Evolutionary conservation across 2,888 invertebrate genomes (phyloP).

Genomic region (Gnatocerus cornutus): DNA sequence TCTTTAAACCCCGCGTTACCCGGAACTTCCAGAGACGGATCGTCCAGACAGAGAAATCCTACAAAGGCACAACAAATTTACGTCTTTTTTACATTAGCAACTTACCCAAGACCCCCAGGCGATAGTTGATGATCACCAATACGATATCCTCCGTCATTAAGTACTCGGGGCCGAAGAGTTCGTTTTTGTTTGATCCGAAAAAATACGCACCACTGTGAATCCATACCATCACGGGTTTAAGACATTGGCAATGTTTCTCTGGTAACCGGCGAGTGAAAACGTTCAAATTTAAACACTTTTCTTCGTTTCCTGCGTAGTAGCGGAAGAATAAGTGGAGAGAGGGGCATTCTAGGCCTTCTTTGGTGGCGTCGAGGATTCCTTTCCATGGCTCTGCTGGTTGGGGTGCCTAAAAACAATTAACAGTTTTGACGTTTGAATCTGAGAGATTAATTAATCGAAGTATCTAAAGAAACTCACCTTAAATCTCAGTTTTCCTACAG

Average conservation of each 20-base stretch:
- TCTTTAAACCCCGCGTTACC: conserved; percentile 75
- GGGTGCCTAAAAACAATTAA: conserved; percentile 61
- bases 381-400: conserved; percentile 66
- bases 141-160: conserved; percentile 67
- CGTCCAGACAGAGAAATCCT: conserved; percentile 70
- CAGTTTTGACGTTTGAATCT: too few relatives aligned
- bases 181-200: conserved; percentile 63
- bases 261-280: too few relatives aligned
- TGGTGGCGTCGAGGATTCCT: conserved; percentile 65
- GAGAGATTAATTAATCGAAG: too few relatives aligned
- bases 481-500: conserved; percentile 66
- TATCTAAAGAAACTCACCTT: too few relatives aligned
- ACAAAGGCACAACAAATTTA: not conserved
- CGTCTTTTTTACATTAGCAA: not conserved
- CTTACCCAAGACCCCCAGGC: conserved; percentile 67
- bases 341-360: conserved; percentile 63
- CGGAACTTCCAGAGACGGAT: conserved; percentile 70
- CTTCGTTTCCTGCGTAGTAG: conserved; percentile 60
- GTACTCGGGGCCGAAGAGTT: conserved; percentile 66
- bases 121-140: conserved; percentile 67
- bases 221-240: conserved; percentile 68
- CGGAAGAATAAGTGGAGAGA: conserved; percentile 61
- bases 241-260: not conserved
- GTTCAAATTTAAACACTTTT: conserved; percentile 37
- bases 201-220: conserved; percentile 70